phyloP scores from a whole-genome alignment of 2,797 vertebrate genomes.

The Gastrophryne carolinensis region DNA sequence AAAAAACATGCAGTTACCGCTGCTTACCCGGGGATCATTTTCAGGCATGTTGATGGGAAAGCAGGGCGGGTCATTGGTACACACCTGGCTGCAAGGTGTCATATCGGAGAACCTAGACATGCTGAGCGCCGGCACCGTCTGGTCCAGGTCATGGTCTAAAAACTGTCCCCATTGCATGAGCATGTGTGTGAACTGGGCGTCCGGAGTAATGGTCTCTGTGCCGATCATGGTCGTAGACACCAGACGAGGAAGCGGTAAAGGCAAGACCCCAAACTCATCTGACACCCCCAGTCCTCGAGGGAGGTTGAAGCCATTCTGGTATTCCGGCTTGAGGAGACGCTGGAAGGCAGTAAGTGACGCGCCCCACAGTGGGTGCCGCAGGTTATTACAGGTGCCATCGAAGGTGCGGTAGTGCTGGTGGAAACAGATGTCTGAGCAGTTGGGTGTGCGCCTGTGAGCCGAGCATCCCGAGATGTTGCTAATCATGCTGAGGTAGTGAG shows the following conservation, averaged over 20 bases:
- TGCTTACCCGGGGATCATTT: conserved; percentile 62
- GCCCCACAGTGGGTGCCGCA: conserved; percentile 69
- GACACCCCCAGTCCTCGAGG: conserved; percentile 62
- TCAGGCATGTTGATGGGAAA: conserved; percentile 63
- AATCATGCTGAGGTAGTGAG: conserved; percentile 68
- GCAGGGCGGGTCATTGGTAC: conserved; percentile 65
- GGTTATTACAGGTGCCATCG: conserved; percentile 68
- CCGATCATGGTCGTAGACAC: conserved; percentile 66
- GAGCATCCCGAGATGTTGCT: conserved; percentile 69
- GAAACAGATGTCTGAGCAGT: conserved; percentile 68
- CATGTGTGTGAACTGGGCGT: conserved; percentile 68
- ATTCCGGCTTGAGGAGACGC: conserved; percentile 66
- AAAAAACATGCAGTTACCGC: conserved; percentile 68
- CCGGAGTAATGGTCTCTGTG: conserved; percentile 63
- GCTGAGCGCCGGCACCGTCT: conserved; percentile 68
- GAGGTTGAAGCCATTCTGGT: conserved; percentile 69
- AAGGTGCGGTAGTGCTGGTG: conserved; percentile 67
- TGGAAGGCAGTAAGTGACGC: conserved; percentile 69
- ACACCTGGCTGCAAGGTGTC: conserved; percentile 64
- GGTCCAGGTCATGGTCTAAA: conserved; percentile 68
- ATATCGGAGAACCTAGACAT: conserved; percentile 68
- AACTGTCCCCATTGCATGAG: conserved; percentile 73
- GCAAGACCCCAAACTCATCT: conserved; percentile 58
- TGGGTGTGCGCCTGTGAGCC: conserved; percentile 61
- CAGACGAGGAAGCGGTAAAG: conserved; percentile 66